These are phyloP conservation scores for Synanthedon vespiformis DNA, from an alignment of 2,888 invertebrate species.

Conservation along the genomic window DNA sequence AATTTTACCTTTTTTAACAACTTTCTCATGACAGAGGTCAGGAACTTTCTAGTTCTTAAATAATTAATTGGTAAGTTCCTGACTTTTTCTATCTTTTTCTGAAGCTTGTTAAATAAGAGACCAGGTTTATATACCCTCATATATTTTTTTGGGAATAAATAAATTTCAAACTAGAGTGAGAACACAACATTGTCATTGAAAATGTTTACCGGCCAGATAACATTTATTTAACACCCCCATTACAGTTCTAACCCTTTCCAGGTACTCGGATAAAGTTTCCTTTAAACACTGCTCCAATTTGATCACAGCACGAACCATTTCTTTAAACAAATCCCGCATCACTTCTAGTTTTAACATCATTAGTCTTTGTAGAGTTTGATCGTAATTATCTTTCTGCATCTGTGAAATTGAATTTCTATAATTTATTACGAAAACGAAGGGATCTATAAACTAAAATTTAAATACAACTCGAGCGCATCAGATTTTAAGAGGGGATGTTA, in stretches of 20 bases:
- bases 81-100: no score
- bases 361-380: constrained; percentile 29
- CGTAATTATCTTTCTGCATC: constrained; percentile 40
- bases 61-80: no score
- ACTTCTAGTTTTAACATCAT: constrained; percentile 25
- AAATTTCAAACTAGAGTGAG: constrained; percentile 4
- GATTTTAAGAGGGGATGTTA: no score
- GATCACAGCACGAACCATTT: constrained; percentile 13
- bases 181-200: constrained; percentile 4
- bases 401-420: constrained; percentile 16
- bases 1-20: no score
- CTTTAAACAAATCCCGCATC: constrained; percentile 20
- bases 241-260: constrained; percentile 20
- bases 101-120: no score
- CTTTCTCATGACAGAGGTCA: no score
- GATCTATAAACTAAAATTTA: no score
- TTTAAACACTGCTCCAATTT: constrained; percentile 30
- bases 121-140: no score
- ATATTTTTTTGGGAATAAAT: background rate
- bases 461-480: no score
- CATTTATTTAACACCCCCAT: constrained; percentile 28
- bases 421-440: background rate
- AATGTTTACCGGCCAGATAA: constrained; percentile 14
- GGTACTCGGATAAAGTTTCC: constrained; percentile 18
- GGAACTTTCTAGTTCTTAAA: no score